Evolutionary conservation across 2,113 vertebrate genomes (phyloP).

Genomic region (Hippocampus barbouri): DNA sequence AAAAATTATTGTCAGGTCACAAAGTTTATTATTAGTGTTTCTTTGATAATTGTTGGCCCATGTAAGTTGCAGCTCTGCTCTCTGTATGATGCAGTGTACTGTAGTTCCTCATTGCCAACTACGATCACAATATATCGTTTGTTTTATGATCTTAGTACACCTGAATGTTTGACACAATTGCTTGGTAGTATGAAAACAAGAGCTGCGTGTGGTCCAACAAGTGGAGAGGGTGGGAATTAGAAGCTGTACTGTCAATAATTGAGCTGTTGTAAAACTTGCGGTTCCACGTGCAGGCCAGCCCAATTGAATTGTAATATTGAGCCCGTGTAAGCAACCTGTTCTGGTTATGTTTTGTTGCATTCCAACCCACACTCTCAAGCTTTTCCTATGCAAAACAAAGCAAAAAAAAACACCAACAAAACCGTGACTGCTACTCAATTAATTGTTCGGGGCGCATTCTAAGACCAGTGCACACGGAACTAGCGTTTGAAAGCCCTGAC

Average conservation of each 20-base stretch:
- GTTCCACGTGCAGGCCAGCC: background rate
- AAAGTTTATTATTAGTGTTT: background rate
- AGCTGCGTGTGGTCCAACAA: too few relatives aligned
- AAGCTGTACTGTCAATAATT: background rate
- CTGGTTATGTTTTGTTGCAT: background rate
- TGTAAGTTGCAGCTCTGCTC: background rate
- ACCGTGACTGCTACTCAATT: slow-evolving; percentile 39
- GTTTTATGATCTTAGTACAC: background rate
- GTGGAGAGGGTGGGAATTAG: too few relatives aligned
- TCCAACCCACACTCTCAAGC: background rate
- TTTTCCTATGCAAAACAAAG: slow-evolving; percentile 39
- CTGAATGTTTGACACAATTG: too few relatives aligned
- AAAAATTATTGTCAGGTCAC: background rate
- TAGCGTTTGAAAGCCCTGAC: slow-evolving; percentile 14
- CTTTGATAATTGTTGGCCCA: background rate
- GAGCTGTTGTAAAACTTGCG: background rate
- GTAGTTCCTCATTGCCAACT: background rate
- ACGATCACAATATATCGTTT: background rate
- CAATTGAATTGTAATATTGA: background rate
- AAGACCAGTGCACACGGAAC: background rate
- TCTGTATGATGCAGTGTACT: background rate
- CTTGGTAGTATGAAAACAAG: too few relatives aligned
- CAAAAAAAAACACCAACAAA: background rate
- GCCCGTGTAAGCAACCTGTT: background rate
- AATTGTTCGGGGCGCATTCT: slow-evolving; percentile 16